phyloP scores from a whole-genome alignment of 2,113 vertebrate genomes.

The Psephotus haematonotus region DNA sequence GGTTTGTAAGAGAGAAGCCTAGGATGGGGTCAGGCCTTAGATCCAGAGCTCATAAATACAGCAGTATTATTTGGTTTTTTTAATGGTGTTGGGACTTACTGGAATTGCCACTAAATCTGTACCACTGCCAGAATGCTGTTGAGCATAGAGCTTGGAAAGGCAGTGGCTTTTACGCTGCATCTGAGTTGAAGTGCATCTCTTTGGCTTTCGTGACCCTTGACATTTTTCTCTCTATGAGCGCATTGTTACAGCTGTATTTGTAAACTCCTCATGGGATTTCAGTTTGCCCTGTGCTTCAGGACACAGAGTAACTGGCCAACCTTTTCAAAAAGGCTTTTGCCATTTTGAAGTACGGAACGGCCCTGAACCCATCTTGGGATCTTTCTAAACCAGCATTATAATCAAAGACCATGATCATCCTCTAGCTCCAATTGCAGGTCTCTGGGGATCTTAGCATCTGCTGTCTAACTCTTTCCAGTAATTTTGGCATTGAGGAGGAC shows the following conservation, averaged over 20 bases:
- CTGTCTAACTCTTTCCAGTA: not conserved
- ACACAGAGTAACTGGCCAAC: not conserved
- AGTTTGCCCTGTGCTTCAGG: not conserved
- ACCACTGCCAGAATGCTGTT: rapidly evolving
- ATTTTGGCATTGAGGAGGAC: not conserved
- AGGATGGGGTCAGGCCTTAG: not conserved
- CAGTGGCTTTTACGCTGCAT: not conserved
- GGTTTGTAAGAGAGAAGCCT: not conserved
- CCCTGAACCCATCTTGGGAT: not conserved
- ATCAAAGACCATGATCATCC: not conserved
- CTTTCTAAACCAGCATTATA: not conserved
- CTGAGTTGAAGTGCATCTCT: not conserved
- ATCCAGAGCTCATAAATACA: not conserved
- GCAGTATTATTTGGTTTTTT: not conserved
- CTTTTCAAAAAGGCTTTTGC: not conserved
- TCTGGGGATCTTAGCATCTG: not conserved
- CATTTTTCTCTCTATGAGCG: not conserved
- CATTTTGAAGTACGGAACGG: not conserved
- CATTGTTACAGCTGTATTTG: not conserved
- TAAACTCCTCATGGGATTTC: not conserved
- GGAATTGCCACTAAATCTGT: not conserved
- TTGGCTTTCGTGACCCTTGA: not conserved
- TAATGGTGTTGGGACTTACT: not conserved
- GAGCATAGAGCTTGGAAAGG: not conserved
- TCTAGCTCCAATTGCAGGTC: not conserved